Evolutionary conservation across 2,113 vertebrate species (phyloP).

Genomic region (Glareola pratincola): DNA sequence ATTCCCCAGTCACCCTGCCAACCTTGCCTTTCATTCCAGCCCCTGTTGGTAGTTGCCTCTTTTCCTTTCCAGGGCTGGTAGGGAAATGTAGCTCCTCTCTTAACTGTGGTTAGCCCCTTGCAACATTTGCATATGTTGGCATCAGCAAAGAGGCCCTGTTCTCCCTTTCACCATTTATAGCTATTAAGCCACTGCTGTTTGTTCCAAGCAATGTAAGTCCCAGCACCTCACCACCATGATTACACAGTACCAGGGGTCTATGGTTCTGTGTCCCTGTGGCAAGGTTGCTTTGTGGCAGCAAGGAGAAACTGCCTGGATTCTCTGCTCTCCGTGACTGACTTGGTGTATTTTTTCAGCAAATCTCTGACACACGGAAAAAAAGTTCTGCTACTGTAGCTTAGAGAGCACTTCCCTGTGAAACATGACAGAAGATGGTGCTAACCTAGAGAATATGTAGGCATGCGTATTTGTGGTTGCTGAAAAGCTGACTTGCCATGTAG

Average conservation of each 20-base stretch:
- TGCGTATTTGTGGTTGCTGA: neutral
- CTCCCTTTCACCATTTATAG: neutral
- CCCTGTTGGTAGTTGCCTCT: too few species aligned
- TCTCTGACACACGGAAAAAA: neutral
- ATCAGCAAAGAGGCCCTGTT: neutral
- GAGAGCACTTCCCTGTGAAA: neutral
- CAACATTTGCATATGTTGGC: neutral
- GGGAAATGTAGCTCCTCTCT: neutral
- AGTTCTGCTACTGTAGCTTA: neutral
- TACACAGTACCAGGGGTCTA: neutral
- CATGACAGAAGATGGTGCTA: neutral
- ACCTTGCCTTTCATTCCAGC: neutral
- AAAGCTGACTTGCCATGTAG: neutral
- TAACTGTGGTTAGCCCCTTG: neutral
- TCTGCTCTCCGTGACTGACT: neutral
- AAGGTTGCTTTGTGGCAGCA: neutral
- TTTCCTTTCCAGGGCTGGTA: neutral
- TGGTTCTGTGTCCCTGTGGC: neutral
- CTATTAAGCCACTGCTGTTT: neutral
- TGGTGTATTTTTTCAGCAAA: neutral
- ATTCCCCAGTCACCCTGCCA: neutral
- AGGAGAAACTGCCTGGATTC: neutral
- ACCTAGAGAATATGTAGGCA: neutral
- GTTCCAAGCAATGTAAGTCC: neutral
- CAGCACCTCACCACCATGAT: too few species aligned